Conservation (phyloP, 2,888 invertebrate species). For the Trissoscelio sp. region DNA sequence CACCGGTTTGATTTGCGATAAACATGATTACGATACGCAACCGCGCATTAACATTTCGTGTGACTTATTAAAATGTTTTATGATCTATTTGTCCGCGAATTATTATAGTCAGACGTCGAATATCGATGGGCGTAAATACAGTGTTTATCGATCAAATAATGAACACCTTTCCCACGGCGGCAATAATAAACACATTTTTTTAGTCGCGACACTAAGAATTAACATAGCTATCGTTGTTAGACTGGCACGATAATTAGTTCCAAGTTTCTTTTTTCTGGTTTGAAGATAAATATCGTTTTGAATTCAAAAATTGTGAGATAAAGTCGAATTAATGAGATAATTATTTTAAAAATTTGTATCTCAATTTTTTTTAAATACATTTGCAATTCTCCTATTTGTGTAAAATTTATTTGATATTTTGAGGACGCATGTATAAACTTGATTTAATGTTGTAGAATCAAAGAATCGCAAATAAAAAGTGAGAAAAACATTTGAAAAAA, state of each 20-base stretch:
- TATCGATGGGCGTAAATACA: conserved; percentile 31
- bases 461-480: too few relatives aligned
- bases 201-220: conserved; percentile 42
- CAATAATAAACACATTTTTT: conserved; percentile 24
- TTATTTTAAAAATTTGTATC: too few relatives aligned
- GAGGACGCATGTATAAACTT: too few relatives aligned
- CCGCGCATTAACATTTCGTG: conserved; percentile 16
- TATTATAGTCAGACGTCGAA: conserved; percentile 26
- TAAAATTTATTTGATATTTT: too few relatives aligned
- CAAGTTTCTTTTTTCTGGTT: too few relatives aligned
- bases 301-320: neutral
- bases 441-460: too few relatives aligned
- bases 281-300: too few relatives aligned
- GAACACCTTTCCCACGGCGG: conserved; percentile 47
- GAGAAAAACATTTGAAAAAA: too few relatives aligned
- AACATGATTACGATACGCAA: conserved; percentile 7
- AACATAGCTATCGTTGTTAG: conserved; percentile 38
- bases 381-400: too few relatives aligned
- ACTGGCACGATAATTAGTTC: conserved; percentile 47
- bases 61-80: conserved; percentile 42
- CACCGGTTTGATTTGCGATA: conserved; percentile 4
- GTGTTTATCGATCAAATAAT: conserved; percentile 36
- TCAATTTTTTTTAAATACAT: too few relatives aligned
- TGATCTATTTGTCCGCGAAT: conserved; percentile 25
- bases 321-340: neutral